These are phyloP conservation scores for Streptopelia turtur DNA, from an alignment of 2,797 vertebrate species.

Conservation along the genomic window DNA sequence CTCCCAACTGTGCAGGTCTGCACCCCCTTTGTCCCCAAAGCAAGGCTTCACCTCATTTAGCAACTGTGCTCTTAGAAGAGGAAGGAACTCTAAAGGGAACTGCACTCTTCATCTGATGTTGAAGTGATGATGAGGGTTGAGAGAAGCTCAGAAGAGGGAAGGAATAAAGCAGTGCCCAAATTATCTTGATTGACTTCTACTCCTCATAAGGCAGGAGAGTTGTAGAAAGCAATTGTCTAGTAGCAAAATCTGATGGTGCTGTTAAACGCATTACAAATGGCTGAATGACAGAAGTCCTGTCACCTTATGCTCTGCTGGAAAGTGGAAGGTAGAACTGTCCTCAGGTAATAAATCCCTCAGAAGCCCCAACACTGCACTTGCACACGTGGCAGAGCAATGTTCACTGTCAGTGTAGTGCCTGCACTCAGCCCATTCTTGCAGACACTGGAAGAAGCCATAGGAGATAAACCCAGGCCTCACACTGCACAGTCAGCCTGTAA, in stretches of 20 bases:
- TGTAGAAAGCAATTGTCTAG: not conserved
- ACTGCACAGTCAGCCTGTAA: not conserved
- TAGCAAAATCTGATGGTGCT: not conserved
- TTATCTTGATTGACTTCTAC: not conserved
- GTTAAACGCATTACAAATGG: not conserved
- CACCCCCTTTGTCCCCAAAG: not conserved
- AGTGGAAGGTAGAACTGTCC: not conserved
- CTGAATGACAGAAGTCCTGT: not conserved
- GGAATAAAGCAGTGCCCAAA: not conserved
- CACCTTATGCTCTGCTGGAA: not conserved
- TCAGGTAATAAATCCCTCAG: not conserved
- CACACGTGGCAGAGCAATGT: fast-evolving
- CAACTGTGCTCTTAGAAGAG: not conserved
- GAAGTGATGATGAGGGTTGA: not conserved
- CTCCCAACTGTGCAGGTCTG: not conserved
- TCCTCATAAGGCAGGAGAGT: not conserved
- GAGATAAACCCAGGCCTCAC: not conserved
- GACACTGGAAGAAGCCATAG: not conserved
- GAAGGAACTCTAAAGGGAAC: not conserved
- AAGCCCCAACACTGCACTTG: not conserved
- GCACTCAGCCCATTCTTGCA: not conserved
- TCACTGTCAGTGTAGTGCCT: not conserved
- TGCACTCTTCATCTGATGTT: not conserved
- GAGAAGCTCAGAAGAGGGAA: not conserved
- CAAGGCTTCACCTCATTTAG: not conserved